phyloP scores from a whole-genome alignment of 2,113 vertebrate species.

The Brachyistius frenatus region DNA sequence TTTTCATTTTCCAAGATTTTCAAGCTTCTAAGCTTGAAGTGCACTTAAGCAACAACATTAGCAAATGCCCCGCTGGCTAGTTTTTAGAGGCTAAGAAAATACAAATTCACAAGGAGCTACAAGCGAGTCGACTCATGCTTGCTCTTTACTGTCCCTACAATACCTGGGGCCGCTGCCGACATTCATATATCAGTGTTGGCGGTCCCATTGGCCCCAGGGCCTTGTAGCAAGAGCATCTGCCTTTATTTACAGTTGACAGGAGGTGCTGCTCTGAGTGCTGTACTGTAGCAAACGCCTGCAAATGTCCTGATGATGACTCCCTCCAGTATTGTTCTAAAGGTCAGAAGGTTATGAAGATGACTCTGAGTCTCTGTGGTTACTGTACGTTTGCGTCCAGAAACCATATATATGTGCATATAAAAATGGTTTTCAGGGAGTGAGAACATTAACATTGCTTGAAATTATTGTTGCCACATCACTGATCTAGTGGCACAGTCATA shows the following conservation, averaged over 20 bases:
- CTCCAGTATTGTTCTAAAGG: conserved; percentile 31
- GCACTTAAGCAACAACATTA: no score
- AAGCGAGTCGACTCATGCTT: conserved; percentile 19
- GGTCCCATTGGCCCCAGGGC: conserved; percentile 24
- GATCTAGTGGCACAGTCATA: no score
- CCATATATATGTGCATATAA: no score
- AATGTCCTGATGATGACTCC: conserved; percentile 31
- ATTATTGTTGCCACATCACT: no score
- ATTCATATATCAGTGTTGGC: conserved; percentile 41
- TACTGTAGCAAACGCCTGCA: conserved; percentile 20
- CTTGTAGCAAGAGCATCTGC: conserved; percentile 35
- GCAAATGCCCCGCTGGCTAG: no score
- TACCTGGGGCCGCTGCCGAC: conserved; percentile 41
- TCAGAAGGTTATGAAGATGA: conserved; percentile 3
- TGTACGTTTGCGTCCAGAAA: neutral
- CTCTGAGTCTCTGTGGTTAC: neutral
- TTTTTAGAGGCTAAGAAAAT: neutral
- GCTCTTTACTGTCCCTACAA: conserved; percentile 17
- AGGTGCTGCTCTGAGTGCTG: conserved; percentile 12
- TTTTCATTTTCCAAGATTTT: no score
- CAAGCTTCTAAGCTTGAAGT: no score
- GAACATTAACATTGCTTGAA: no score
- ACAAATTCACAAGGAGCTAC: neutral
- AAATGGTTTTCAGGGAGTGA: no score
- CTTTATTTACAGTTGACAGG: conserved; percentile 54